A percentile compares a stretch with the other conserved stretches of the same genome.
These are phyloP conservation scores for Gastracanthus pulcherrimus DNA, from an alignment of 2,888 invertebrate genomes.

Conservation along the genomic window DNA sequence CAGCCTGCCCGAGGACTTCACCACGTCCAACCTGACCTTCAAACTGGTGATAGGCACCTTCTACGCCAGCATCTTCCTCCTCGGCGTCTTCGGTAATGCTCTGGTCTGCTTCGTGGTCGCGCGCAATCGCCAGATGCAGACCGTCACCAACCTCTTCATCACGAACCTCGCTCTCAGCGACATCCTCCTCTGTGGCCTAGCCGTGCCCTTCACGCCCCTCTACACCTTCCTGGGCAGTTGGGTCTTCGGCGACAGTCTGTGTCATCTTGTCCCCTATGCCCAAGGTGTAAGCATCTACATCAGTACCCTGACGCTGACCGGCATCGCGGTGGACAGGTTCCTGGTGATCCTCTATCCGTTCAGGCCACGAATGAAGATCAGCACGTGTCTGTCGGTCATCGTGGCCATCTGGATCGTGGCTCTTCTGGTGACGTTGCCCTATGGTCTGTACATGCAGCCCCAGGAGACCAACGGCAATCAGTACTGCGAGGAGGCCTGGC, in stretches of 20 bases:
- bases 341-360: constrained; percentile 98
- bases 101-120: constrained; percentile 96
- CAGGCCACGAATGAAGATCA: constrained; percentile 93
- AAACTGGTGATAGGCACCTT: constrained; percentile 87
- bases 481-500: constrained; percentile 94
- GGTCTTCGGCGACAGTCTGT: constrained; percentile 94
- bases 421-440: constrained; percentile 92
- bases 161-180: constrained; percentile 97
- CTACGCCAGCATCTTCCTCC: constrained; percentile 89
- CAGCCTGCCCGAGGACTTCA: constrained; percentile 67
- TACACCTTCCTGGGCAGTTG: constrained; percentile 95
- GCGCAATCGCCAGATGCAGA: constrained; percentile 96
- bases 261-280: constrained; percentile 95
- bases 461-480: constrained; percentile 70
- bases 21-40: constrained; percentile 83
- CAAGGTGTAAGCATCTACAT: constrained; percentile 98
- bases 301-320: constrained; percentile 96
- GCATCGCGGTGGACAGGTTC: constrained; percentile 98
- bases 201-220: constrained; percentile 97
- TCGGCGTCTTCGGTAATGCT: constrained; percentile 93
- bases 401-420: constrained; percentile 94
- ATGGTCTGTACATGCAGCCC: constrained; percentile 89
- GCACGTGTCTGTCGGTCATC: constrained; percentile 91
- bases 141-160: constrained; percentile 98
- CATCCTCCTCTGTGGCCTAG: constrained; percentile 93